A percentile compares a stretch with the other conserved stretches of the same genome.
These are phyloP conservation scores for Pangasianodon hypophthalmus DNA, from an alignment of 2,113 vertebrate genomes.

Conservation along the genomic window DNA sequence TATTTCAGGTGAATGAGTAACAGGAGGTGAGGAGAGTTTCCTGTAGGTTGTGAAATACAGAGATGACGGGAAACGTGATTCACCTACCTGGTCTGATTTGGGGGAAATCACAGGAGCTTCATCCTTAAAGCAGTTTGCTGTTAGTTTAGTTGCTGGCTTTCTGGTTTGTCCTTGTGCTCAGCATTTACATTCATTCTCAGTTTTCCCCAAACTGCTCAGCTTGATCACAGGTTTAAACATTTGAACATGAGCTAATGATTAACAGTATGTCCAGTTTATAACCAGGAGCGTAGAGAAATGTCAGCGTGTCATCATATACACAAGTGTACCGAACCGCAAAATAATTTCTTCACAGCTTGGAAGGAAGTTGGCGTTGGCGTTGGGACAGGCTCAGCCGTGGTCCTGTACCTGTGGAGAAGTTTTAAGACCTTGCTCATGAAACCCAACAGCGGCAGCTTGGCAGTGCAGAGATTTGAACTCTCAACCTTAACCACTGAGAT, in stretches of 20 bases:
- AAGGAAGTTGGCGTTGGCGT: background rate
- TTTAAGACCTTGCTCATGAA: background rate
- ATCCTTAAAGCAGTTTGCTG: background rate
- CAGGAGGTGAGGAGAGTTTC: constrained; percentile 28
- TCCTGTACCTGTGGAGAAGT: background rate
- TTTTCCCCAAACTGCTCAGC: background rate
- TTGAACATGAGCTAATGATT: background rate
- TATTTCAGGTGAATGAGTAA: constrained; percentile 56
- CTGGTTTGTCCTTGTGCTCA: background rate
- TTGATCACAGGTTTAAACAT: background rate
- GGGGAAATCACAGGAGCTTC: background rate
- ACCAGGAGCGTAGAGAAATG: background rate
- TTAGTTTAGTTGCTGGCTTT: background rate
- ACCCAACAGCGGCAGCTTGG: background rate
- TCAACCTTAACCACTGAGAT: background rate
- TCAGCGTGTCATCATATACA: background rate
- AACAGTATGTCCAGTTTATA: background rate
- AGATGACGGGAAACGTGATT: constrained; percentile 50
- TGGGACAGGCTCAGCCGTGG: background rate
- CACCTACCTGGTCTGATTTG: constrained; percentile 49
- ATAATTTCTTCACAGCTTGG: background rate
- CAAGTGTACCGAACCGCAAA: background rate
- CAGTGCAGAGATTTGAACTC: background rate
- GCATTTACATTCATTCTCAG: background rate
- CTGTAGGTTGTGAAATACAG: constrained; percentile 58